phyloP scores from a whole-genome alignment of 2,113 vertebrate genomes.

The Hemiprocne comata region DNA sequence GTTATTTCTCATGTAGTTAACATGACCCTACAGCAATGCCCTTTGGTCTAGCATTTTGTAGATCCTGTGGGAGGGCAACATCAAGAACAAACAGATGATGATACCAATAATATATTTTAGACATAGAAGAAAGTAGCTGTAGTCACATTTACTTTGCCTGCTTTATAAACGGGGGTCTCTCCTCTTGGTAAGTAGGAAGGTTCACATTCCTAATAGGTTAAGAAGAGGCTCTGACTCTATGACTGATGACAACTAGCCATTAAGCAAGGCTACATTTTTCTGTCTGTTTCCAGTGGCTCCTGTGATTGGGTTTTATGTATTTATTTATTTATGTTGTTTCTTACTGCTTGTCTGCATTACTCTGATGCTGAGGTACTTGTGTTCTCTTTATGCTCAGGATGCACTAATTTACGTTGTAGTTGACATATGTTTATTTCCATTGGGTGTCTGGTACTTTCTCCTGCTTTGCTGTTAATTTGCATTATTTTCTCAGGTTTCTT shows the following conservation, averaged over 20 bases:
- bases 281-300: background rate
- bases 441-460: background rate
- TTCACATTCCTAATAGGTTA: background rate
- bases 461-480: background rate
- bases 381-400: slow-evolving; percentile 10
- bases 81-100: background rate
- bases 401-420: background rate
- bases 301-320: background rate
- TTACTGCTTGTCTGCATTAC: background rate
- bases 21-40: background rate
- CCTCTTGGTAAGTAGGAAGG: background rate
- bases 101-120: background rate
- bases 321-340: slow-evolving; percentile 33
- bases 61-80: background rate
- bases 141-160: background rate
- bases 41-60: background rate
- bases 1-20: background rate
- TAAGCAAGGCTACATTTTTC: background rate
- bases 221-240: background rate
- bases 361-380: background rate
- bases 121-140: background rate
- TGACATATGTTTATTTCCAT: slow-evolving; percentile 40
- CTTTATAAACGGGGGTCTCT: background rate
- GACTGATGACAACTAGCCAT: background rate
- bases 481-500: background rate